phyloP scores from a whole-genome alignment of 2,797 vertebrate genomes.

The Lepilemur ruficaudatus region DNA sequence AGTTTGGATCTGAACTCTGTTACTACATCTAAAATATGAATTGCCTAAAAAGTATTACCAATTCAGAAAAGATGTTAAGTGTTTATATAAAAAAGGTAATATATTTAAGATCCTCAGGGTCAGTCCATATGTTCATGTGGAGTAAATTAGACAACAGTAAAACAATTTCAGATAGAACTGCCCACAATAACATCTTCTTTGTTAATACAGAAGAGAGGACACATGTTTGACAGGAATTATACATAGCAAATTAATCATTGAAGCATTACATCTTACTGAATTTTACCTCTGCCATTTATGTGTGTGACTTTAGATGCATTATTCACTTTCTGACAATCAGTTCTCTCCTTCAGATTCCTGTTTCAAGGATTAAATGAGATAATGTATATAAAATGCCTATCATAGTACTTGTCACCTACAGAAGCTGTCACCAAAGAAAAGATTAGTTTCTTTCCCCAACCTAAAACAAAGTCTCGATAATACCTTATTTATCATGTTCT shows the following conservation, averaged over 20 bases:
- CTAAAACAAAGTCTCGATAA: not conserved
- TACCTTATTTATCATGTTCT: not conserved
- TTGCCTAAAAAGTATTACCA: not conserved
- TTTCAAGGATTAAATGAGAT: constrained; percentile 26
- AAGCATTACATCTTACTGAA: not conserved
- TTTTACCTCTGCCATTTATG: not conserved
- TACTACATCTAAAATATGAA: not conserved
- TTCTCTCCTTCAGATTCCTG: not conserved
- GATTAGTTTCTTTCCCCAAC: not conserved
- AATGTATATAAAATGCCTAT: not conserved
- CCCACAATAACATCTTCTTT: not conserved
- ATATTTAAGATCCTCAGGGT: not conserved
- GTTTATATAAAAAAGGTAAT: not conserved
- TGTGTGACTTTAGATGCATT: not conserved
- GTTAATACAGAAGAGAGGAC: not conserved
- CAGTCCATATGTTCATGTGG: not conserved
- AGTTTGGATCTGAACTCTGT: constrained; percentile 17
- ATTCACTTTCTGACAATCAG: not conserved
- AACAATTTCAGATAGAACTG: not conserved
- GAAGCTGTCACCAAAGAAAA: not conserved
- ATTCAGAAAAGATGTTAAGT: not conserved
- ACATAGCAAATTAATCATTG: not conserved
- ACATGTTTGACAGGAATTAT: not conserved
- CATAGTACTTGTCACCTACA: not conserved
- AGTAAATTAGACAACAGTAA: not conserved